Percentiles rank a stretch among this genome's conserved stretches.
These are phyloP conservation scores for Chironex yamaguchii DNA, from an alignment of 30 jellyfish, hydroid and myxozoan species.

Conservation along the genomic window DNA sequence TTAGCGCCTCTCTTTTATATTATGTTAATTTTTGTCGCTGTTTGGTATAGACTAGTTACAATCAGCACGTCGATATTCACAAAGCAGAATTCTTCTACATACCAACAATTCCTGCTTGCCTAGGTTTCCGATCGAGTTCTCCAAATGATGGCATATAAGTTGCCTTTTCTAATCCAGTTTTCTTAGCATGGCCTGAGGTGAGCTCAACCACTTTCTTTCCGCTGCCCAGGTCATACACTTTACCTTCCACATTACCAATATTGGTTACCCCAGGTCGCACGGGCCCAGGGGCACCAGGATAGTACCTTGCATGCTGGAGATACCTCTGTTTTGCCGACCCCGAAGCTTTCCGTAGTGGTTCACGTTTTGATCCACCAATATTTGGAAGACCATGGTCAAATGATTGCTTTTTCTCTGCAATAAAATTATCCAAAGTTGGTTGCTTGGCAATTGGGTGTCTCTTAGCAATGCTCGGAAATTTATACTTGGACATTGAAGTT, in stretches of 20 bases:
- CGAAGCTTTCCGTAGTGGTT: slow-evolving; percentile 29
- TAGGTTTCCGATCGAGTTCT: slow-evolving; percentile 64
- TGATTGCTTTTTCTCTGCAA: not conserved
- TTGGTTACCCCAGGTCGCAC: slow-evolving; percentile 72
- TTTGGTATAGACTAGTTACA: not conserved
- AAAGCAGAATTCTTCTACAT: too few relatives aligned
- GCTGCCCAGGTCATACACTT: slow-evolving; percentile 88
- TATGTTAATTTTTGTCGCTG: not conserved
- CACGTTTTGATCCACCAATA: slow-evolving; percentile 28
- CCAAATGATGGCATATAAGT: slow-evolving; percentile 82
- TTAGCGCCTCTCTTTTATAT: too few relatives aligned
- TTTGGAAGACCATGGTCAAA: slow-evolving; percentile 17
- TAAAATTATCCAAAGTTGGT: not conserved
- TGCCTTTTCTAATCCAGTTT: slow-evolving; percentile 65
- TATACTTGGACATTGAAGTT: not conserved
- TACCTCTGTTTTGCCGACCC: slow-evolving; percentile 96
- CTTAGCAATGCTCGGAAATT: not conserved
- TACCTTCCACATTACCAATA: slow-evolving; percentile 85
- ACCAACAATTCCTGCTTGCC: slow-evolving; percentile 79
- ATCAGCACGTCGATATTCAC: too few relatives aligned
- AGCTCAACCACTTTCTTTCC: slow-evolving; percentile 95
- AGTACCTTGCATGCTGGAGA: slow-evolving; percentile 87
- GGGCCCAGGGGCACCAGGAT: slow-evolving; percentile 95
- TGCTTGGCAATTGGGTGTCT: not conserved
- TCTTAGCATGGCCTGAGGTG: slow-evolving; percentile 80